These are phyloP conservation scores for Plodia interpunctella DNA, from an alignment of 1,140 invertebrate species.

Conservation along the genomic window DNA sequence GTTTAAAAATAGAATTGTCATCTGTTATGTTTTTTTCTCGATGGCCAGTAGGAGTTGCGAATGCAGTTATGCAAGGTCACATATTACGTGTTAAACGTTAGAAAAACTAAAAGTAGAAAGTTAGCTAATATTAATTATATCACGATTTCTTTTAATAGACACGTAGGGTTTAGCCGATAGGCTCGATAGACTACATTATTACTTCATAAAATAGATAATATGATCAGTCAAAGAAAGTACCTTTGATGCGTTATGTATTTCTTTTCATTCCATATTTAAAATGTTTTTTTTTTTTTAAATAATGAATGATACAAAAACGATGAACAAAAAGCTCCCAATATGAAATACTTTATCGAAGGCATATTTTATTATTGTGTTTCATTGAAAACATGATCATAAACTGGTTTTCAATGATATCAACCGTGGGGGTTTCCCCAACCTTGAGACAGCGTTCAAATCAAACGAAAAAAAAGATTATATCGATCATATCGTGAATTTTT, in stretches of 20 bases:
- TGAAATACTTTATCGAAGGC: too few species aligned
- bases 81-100: not conserved
- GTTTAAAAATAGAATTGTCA: not conserved
- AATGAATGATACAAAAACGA: too few species aligned
- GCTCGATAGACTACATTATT: not conserved
- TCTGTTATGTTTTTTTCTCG: not conserved
- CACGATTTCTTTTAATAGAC: not conserved
- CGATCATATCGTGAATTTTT: too few species aligned
- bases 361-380: too few species aligned
- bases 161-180: not conserved
- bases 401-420: slow-evolving; percentile 7
- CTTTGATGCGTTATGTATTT: too few species aligned
- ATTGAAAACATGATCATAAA: slow-evolving; percentile 7
- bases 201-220: not conserved
- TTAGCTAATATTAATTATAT: not conserved
- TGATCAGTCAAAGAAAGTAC: too few species aligned
- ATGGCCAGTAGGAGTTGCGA: not conserved
- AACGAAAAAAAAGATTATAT: too few species aligned
- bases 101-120: not conserved
- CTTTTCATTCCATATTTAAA: too few species aligned
- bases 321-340: too few species aligned
- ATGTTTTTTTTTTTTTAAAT: too few species aligned
- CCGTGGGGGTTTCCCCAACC: slow-evolving; percentile 16
- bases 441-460: not conserved
- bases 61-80: not conserved